These are phyloP conservation scores for Apis mellifera DNA, from an alignment of 1,140 invertebrate species.

Conservation along the genomic window Amel_HAv3.1 CM009933.2:5514501-5515000, in stretches of 20 bases:
- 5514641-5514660: too few species aligned
- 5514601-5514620: too few species aligned
- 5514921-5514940: conserved; percentile 51
- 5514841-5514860: conserved; percentile 11
- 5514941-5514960: conserved; percentile 59
- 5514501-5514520: background rate
- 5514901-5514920: conserved; percentile 47
- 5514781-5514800: conserved; percentile 66
- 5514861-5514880: too few species aligned
- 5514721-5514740: conserved; percentile 56
- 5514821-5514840: conserved; percentile 51
- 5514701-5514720: background rate
- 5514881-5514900: background rate
- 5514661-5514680: too few species aligned
- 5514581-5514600: too few species aligned
- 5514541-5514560: too few species aligned
- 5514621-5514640: too few species aligned
- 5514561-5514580: too few species aligned
- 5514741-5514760: conserved; percentile 59
- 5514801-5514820: conserved; percentile 62
- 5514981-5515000: conserved; percentile 27
- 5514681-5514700: too few species aligned
- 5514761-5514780: conserved; percentile 62
- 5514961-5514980: conserved; percentile 37
- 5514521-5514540: background rate